Evolutionary conservation across 1,140 invertebrate species (phyloP).

Genomic region (Panagrolaimus sp.): DNA sequence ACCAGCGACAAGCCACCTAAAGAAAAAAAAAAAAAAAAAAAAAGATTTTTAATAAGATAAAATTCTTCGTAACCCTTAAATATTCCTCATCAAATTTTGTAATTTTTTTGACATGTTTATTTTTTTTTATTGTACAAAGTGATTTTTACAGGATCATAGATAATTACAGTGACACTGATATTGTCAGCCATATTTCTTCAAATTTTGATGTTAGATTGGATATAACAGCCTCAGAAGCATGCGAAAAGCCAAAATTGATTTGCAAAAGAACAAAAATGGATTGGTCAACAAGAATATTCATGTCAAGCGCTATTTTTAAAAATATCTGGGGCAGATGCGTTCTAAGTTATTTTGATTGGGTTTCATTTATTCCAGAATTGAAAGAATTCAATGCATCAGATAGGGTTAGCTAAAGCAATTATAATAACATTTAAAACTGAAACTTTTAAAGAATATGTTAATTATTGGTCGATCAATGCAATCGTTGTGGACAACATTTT

Average conservation of each 20-base stretch:
- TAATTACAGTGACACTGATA: constrained; percentile 9
- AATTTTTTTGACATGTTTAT: no score
- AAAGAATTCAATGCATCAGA: not conserved
- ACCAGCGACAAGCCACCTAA: no score
- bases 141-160: constrained; percentile 1
- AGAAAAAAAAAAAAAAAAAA: no score
- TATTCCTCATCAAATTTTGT: no score
- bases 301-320: not conserved
- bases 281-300: no score
- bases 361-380: constrained; percentile 11
- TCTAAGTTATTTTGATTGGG: constrained; percentile 7
- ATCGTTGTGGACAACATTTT: not conserved
- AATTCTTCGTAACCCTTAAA: no score
- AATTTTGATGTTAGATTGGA: not conserved
- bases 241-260: no score
- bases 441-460: not conserved
- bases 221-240: not conserved
- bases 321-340: not conserved
- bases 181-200: not conserved
- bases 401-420: not conserved
- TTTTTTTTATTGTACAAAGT: no score
- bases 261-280: no score
- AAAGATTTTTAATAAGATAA: no score
- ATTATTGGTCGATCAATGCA: constrained; percentile 1
- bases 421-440: not conserved